Evolutionary conservation across 2,797 vertebrate species (phyloP).

Genomic region (Knipowitschia caucasica): DNA sequence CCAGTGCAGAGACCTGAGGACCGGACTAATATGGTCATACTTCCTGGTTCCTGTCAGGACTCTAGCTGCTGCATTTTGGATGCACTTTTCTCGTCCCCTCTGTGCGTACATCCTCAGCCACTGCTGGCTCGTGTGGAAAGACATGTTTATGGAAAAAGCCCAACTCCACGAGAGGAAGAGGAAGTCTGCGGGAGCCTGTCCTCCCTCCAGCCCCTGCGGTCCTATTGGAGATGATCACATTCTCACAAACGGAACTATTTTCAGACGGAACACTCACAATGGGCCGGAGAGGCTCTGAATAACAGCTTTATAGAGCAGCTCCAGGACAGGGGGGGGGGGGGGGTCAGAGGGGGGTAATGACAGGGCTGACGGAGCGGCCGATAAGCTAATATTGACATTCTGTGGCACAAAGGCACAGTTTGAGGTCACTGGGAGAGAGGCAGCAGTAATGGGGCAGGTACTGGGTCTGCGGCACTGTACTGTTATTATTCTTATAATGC

Average conservation of each 20-base stretch:
- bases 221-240: conserved; percentile 65
- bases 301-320: conserved; percentile 67
- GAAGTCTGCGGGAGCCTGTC: conserved; percentile 53
- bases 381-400: conserved; percentile 20
- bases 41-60: too few relatives aligned
- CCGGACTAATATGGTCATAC: too few relatives aligned
- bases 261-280: conserved; percentile 67
- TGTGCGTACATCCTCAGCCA: conserved; percentile 39
- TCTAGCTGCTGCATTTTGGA: too few relatives aligned
- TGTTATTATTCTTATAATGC: too few relatives aligned
- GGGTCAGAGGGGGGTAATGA: conserved; percentile 17
- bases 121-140: conserved; percentile 22
- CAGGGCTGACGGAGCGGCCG: conserved; percentile 11
- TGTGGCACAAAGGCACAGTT: background rate
- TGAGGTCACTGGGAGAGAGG: too few relatives aligned
- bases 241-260: conserved; percentile 70
- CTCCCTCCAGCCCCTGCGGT: conserved; percentile 54
- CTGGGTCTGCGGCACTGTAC: too few relatives aligned
- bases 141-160: conserved; percentile 4
- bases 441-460: too few relatives aligned
- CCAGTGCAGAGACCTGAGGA: too few relatives aligned
- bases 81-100: conserved; percentile 29
- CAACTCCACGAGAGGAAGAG: conserved; percentile 47
- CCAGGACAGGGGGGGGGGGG: conserved; percentile 23
- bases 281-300: conserved; percentile 65